Evolutionary conservation across 2,797 vertebrate genomes (phyloP).

Genomic region (Malurus splendens): DNA sequence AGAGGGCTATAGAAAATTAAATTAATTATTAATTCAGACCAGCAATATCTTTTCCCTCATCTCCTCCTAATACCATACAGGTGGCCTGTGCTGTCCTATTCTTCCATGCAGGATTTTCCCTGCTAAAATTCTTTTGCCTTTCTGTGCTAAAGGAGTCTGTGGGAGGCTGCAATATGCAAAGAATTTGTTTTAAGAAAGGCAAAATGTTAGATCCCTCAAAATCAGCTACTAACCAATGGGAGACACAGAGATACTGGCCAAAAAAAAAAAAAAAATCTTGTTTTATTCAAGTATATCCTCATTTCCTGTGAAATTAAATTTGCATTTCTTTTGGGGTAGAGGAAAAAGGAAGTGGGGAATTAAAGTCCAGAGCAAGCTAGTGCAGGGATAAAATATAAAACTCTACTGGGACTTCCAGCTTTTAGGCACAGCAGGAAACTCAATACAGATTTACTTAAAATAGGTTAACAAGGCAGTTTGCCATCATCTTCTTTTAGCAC

Average conservation of each 20-base stretch:
- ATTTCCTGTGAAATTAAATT: conserved; percentile 56
- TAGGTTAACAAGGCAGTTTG: conserved; percentile 62
- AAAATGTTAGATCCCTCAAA: conserved; percentile 45
- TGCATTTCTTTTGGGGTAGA: conserved; percentile 39
- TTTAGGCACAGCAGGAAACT: conserved; percentile 59
- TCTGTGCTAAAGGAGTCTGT: conserved; percentile 24
- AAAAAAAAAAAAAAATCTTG: neutral
- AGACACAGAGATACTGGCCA: neutral
- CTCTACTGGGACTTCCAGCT: conserved; percentile 50
- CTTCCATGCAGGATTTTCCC: conserved; percentile 1
- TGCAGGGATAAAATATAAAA: conserved; percentile 41
- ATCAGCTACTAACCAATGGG: conserved; percentile 33
- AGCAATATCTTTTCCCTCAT: conserved; percentile 15
- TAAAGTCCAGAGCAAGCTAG: conserved; percentile 47
- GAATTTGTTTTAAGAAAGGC: conserved; percentile 56
- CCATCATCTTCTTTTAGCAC: conserved; percentile 49
- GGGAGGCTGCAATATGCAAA: conserved; percentile 40
- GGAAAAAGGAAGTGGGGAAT: conserved; percentile 40
- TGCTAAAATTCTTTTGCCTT: conserved; percentile 21
- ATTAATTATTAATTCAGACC: conserved; percentile 47
- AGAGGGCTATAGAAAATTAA: conserved; percentile 31
- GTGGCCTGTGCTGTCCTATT: neutral
- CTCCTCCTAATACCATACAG: neutral
- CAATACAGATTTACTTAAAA: conserved; percentile 61
- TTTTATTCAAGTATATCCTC: conserved; percentile 38